Percentiles rank a stretch among this genome's conserved stretches.
Conservation (phyloP, 2,888 invertebrate species). For the Drosophila heteroneura region DNA sequence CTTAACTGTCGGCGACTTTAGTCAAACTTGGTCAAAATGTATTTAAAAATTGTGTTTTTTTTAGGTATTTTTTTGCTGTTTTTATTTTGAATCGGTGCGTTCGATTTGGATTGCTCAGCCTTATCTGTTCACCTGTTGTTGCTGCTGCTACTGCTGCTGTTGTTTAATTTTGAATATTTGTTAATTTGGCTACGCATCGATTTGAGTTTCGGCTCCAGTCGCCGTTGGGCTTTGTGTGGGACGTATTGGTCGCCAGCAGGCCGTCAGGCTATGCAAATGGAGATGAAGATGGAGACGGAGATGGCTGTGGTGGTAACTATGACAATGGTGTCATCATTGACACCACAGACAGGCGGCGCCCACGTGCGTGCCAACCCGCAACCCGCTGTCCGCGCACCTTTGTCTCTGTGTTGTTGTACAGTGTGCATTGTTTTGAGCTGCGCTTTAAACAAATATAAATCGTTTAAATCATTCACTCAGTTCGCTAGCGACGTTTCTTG, state of each 20-base stretch:
- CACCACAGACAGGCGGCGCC: slow-evolving; percentile 43
- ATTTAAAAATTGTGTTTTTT: slow-evolving; percentile 47
- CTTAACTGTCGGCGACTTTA: slow-evolving; percentile 43
- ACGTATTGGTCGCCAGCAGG: slow-evolving; percentile 18
- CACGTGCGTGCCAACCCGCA: slow-evolving; percentile 23
- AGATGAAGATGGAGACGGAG: slow-evolving; percentile 20
- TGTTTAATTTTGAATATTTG: slow-evolving; percentile 18
- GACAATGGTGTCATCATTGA: slow-evolving; percentile 76
- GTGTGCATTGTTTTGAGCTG: slow-evolving; percentile 18
- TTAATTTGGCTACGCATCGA: slow-evolving; percentile 25
- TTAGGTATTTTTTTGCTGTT: neutral
- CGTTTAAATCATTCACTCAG: slow-evolving; percentile 30
- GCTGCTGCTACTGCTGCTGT: slow-evolving; percentile 9
- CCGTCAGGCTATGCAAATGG: slow-evolving; percentile 36
- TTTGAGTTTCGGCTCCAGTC: slow-evolving; percentile 20
- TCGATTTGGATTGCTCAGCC: slow-evolving; percentile 44
- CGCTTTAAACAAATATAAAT: slow-evolving; percentile 6
- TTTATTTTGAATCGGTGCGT: slow-evolving; percentile 7
- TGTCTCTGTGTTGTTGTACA: slow-evolving; percentile 14
- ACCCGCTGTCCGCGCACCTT: neutral
- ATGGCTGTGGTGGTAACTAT: slow-evolving; percentile 2
- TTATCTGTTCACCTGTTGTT: slow-evolving; percentile 47
- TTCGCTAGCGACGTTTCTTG: slow-evolving; percentile 1
- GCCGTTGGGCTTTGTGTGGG: slow-evolving; percentile 35
- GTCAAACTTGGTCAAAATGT: slow-evolving; percentile 78